Evolutionary conservation across 2,113 vertebrate species (phyloP).

Genomic region (Rallus limicola): DNA sequence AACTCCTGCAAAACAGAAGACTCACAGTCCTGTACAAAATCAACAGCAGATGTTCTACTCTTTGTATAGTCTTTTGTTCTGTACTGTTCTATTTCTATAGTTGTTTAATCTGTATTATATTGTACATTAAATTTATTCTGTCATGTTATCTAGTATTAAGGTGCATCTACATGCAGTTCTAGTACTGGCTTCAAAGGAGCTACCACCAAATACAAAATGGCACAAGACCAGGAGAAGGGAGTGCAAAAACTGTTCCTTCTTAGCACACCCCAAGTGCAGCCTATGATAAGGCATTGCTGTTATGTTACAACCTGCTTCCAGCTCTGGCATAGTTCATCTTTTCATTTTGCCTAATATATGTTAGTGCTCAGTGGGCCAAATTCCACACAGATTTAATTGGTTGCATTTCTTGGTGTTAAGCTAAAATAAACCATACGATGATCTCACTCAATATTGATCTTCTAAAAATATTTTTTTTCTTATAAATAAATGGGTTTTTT

Average conservation of each 20-base stretch:
- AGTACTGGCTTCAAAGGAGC: neutral
- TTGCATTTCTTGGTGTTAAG: neutral
- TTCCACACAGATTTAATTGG: neutral
- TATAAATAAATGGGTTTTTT: no score
- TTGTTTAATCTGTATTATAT: neutral
- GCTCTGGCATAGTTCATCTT: neutral
- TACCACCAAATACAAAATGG: neutral
- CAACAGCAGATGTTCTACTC: neutral
- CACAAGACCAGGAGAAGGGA: neutral
- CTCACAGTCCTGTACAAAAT: neutral
- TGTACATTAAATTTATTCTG: neutral
- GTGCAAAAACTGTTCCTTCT: neutral
- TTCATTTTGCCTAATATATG: neutral
- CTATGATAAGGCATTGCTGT: accelerated
- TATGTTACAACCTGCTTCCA: neutral
- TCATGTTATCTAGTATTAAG: neutral
- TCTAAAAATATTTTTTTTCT: neutral
- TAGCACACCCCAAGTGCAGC: neutral
- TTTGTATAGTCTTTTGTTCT: neutral
- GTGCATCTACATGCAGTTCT: neutral
- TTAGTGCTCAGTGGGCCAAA: neutral
- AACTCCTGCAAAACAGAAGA: neutral
- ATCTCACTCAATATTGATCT: neutral
- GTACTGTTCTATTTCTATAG: neutral
- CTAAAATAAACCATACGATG: neutral